phyloP scores from a whole-genome alignment of 2,797 vertebrate species.

The Pseudochromis fuscus region DNA sequence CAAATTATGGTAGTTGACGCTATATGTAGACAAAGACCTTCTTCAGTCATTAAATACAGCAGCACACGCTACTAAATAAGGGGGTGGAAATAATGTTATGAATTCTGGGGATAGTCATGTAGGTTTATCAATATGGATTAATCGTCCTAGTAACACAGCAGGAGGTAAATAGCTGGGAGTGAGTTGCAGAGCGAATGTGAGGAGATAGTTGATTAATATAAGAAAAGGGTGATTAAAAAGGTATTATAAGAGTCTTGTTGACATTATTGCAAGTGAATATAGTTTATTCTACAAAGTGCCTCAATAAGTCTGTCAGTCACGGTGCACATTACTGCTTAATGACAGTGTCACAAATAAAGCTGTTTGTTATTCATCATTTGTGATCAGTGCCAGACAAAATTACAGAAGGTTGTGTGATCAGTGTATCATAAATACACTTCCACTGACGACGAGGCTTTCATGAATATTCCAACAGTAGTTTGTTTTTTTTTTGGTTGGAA shows the following conservation, averaged over 20 bases:
- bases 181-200: constrained; percentile 28
- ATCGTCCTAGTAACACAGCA: constrained; percentile 55
- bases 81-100: constrained; percentile 24
- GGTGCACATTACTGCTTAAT: neutral
- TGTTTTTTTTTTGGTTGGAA: no score
- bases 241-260: neutral
- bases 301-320: constrained; percentile 2
- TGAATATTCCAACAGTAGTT: no score
- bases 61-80: constrained; percentile 27
- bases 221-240: constrained; percentile 6
- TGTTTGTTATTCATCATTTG: constrained; percentile 18
- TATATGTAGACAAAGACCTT: neutral
- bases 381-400: constrained; percentile 18
- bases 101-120: constrained; percentile 38
- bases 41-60: constrained; percentile 21
- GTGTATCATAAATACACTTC: neutral
- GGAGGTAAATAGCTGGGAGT: constrained; percentile 33
- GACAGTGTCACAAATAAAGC: constrained; percentile 5
- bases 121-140: constrained; percentile 47
- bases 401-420: constrained; percentile 2
- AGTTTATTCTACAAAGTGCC: constrained; percentile 2
- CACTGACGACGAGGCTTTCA: neutral
- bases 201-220: constrained; percentile 27
- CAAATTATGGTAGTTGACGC: constrained; percentile 7
- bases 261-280: constrained; percentile 6